phyloP scores from a whole-genome alignment of 2,797 vertebrate genomes.

The Falco concolor region DNA sequence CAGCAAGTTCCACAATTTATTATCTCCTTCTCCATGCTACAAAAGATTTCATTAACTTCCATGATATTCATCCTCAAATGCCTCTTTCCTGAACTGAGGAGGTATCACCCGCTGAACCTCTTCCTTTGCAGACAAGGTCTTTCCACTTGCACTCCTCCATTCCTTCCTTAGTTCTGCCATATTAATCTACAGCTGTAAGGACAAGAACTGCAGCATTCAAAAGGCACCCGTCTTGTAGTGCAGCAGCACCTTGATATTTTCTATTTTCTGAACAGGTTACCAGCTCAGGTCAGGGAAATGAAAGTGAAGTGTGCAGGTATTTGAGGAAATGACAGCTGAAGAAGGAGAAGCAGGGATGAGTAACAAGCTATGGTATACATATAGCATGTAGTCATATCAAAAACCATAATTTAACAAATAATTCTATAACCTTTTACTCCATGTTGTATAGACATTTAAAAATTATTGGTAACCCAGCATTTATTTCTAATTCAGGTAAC shows the following conservation, averaged over 20 bases:
- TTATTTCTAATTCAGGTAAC: background rate
- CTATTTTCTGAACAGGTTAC: background rate
- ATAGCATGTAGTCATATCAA: background rate
- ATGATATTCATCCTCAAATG: background rate
- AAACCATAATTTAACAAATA: background rate
- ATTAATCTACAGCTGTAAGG: background rate
- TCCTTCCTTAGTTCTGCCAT: background rate
- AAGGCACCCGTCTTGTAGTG: background rate
- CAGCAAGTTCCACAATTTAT: background rate
- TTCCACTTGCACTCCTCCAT: background rate
- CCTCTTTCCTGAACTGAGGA: background rate
- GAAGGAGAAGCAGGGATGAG: background rate
- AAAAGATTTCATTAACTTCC: background rate
- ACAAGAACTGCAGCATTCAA: background rate
- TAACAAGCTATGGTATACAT: background rate
- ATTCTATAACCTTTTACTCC: background rate
- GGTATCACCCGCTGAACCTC: background rate
- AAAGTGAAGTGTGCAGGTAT: background rate
- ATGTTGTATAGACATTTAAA: background rate
- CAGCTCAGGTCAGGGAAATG: background rate
- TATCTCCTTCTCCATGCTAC: background rate
- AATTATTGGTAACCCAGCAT: background rate
- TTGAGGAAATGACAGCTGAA: background rate
- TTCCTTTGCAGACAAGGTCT: background rate
- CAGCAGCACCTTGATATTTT: background rate